A percentile compares a stretch with the other conserved stretches of the same genome.
Evolutionary conservation across 2,888 invertebrate genomes (phyloP).

Genomic region (Campoplex capitator): DNA sequence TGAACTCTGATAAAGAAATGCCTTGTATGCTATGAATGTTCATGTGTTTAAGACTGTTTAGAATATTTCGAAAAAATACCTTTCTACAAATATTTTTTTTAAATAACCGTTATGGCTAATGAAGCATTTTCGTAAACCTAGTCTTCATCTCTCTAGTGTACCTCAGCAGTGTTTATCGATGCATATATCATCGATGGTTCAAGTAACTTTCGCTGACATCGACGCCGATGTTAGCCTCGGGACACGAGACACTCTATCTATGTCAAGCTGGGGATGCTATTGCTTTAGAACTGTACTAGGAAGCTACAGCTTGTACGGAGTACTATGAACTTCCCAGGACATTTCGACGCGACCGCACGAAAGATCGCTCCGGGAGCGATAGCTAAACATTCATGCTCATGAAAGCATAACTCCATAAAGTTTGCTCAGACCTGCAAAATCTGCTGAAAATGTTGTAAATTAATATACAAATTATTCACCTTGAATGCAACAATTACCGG

Average conservation of each 20-base stretch:
- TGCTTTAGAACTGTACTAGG: slow-evolving; percentile 19
- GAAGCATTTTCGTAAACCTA: slow-evolving; percentile 7
- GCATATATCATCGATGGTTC: slow-evolving; percentile 57
- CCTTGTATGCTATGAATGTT: too few relatives aligned
- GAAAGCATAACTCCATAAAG: slow-evolving; percentile 25
- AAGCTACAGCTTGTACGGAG: slow-evolving; percentile 31
- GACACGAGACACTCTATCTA: slow-evolving; percentile 55
- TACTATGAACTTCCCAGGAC: slow-evolving; percentile 47
- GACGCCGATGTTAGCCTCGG: slow-evolving; percentile 51
- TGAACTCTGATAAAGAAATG: too few relatives aligned
- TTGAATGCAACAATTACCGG: background rate
- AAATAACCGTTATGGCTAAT: background rate
- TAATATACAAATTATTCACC: slow-evolving; percentile 19
- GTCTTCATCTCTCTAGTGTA: slow-evolving; percentile 11
- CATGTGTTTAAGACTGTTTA: too few relatives aligned
- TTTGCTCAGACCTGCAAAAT: slow-evolving; percentile 3
- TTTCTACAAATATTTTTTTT: too few relatives aligned
- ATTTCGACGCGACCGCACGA: slow-evolving; percentile 46
- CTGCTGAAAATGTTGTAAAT: slow-evolving; percentile 14
- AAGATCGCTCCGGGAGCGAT: slow-evolving; percentile 48
- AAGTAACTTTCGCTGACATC: slow-evolving; percentile 60
- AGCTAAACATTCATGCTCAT: slow-evolving; percentile 30
- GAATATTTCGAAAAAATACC: too few relatives aligned
- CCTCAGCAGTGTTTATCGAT: slow-evolving; percentile 30
- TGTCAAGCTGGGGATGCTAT: slow-evolving; percentile 51